These are phyloP conservation scores for Hycleus cichorii DNA, from an alignment of 1,140 invertebrate species.

Conservation along the genomic window DNA sequence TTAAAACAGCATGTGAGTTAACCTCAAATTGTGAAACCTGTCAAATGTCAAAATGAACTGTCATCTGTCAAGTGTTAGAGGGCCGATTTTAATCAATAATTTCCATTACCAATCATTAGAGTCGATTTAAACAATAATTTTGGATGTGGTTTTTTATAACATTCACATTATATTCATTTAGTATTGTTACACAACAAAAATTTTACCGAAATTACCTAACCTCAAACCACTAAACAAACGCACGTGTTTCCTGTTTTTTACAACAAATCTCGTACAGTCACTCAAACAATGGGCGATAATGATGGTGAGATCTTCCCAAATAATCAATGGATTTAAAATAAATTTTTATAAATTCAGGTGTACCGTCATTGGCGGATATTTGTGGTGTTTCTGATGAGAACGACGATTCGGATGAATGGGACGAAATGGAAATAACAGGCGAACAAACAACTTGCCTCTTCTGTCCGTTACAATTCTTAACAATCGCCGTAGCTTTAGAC, in stretches of 20 bases:
- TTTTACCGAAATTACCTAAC: neutral
- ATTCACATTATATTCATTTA: neutral
- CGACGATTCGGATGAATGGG: constrained; percentile 41
- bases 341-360: neutral
- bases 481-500: constrained; percentile 48
- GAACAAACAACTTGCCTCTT: constrained; percentile 50
- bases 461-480: constrained; percentile 45
- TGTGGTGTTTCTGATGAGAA: constrained; percentile 20
- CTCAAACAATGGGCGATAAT: constrained; percentile 4
- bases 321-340: neutral
- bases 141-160: neutral
- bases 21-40: neutral
- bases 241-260: constrained; percentile 1
- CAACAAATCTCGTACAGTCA: neutral
- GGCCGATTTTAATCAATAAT: constrained; percentile 22
- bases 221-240: neutral
- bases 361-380: neutral
- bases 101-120: constrained; percentile 17
- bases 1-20: neutral
- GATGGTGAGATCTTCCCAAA: constrained; percentile 5
- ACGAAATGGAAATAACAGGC: constrained; percentile 39
- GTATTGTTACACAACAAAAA: neutral
- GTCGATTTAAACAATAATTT: constrained; percentile 14
- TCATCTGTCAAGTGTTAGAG: neutral
- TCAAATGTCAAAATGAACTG: constrained; percentile 5